Conservation (phyloP, 2,888 invertebrate species). For the Drosophila mayaguana region DNA sequence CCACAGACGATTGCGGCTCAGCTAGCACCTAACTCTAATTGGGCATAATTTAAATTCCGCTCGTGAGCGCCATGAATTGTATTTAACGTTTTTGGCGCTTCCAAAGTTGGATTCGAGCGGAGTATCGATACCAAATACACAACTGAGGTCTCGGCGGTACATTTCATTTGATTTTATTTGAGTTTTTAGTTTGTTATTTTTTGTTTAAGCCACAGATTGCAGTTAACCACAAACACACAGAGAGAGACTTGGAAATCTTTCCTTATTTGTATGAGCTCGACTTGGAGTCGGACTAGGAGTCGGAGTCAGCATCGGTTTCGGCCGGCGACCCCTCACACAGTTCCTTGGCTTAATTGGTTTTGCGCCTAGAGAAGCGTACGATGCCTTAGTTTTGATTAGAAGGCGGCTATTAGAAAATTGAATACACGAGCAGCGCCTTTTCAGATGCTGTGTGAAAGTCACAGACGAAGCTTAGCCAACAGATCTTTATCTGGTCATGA, state of each 20-base stretch:
- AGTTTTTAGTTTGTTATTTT: slow-evolving; percentile 19
- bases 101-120: slow-evolving; percentile 65
- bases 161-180: slow-evolving; percentile 79
- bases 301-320: neutral
- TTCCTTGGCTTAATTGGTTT: slow-evolving; percentile 72
- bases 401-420: slow-evolving; percentile 77
- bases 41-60: slow-evolving; percentile 84
- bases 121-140: slow-evolving; percentile 17
- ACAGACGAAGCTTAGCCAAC: slow-evolving; percentile 19
- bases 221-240: slow-evolving; percentile 33
- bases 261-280: slow-evolving; percentile 66
- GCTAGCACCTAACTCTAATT: slow-evolving; percentile 81
- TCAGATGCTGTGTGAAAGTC: slow-evolving; percentile 49
- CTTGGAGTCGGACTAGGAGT: neutral
- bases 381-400: slow-evolving; percentile 77
- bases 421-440: slow-evolving; percentile 57
- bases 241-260: slow-evolving; percentile 47
- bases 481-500: slow-evolving; percentile 59
- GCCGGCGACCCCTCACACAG: slow-evolving; percentile 13
- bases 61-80: slow-evolving; percentile 83
- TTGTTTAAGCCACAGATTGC: slow-evolving; percentile 40
- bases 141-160: slow-evolving; percentile 62
- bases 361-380: slow-evolving; percentile 67
- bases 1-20: slow-evolving; percentile 22
- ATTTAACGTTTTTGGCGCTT: slow-evolving; percentile 81